Percentiles rank a stretch among this genome's conserved stretches.
Conservation (phyloP, 2,888 invertebrate genomes). For the Eupithecia subumbrata region DNA sequence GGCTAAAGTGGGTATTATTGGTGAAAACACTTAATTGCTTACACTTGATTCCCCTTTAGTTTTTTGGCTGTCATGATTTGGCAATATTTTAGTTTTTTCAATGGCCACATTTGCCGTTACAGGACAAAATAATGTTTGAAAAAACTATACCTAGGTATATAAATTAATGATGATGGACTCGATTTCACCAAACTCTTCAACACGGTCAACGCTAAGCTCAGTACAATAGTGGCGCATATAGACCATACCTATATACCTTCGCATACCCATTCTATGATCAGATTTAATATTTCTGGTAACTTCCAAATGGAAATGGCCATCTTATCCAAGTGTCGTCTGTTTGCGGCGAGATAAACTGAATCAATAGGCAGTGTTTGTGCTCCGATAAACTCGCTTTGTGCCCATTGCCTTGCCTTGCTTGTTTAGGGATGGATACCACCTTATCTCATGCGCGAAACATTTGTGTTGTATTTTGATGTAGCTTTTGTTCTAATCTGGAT, state of each 20-base stretch:
- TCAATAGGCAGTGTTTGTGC: slow-evolving; percentile 72
- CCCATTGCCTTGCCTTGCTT: slow-evolving; percentile 65
- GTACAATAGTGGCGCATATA: background rate
- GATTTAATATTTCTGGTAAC: slow-evolving; percentile 12
- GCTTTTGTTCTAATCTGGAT: background rate
- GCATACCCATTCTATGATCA: background rate
- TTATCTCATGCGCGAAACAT: slow-evolving; percentile 58
- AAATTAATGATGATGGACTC: background rate
- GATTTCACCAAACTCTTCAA: background rate
- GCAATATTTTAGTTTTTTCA: slow-evolving; percentile 14
- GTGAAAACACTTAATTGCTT: slow-evolving; percentile 27
- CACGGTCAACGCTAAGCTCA: background rate
- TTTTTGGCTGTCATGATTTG: slow-evolving; percentile 22
- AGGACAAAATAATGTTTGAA: too few species aligned
- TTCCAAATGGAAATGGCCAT: slow-evolving; percentile 33
- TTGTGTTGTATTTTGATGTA: slow-evolving; percentile 19
- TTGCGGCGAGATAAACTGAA: slow-evolving; percentile 75
- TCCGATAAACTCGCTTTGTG: slow-evolving; percentile 72
- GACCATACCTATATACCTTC: too few species aligned
- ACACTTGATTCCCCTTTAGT: slow-evolving; percentile 21
- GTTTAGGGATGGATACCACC: slow-evolving; percentile 68
- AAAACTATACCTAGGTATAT: background rate
- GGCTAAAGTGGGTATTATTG: slow-evolving; percentile 6
- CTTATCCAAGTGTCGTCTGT: slow-evolving; percentile 50
- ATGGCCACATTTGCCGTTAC: too few species aligned